Percentiles rank a stretch among this genome's conserved stretches.
These are phyloP conservation scores for Spodoptera exigua DNA, from an alignment of 2,888 invertebrate genomes.

Conservation along the genomic window DNA sequence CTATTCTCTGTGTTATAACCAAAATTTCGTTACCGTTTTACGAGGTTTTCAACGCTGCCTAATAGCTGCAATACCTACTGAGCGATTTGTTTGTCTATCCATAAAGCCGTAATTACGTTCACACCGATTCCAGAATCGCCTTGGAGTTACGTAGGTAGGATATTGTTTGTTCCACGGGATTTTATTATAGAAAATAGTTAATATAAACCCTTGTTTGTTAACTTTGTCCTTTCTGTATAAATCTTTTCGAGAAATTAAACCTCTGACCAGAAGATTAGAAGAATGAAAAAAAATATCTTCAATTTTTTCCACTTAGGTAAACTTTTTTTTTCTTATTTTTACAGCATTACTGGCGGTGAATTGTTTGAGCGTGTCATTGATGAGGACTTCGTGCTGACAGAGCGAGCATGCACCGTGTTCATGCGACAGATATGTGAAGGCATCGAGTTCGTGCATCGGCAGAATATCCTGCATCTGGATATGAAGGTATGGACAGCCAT, in stretches of 20 bases:
- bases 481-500: slow-evolving; percentile 93
- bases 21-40: slow-evolving; percentile 35
- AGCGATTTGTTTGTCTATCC: slow-evolving; percentile 14
- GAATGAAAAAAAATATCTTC: no score
- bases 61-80: slow-evolving; percentile 13
- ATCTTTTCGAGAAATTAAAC: no score
- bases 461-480: slow-evolving; percentile 98
- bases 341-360: slow-evolving; percentile 99
- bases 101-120: slow-evolving; percentile 18
- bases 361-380: slow-evolving; percentile 99
- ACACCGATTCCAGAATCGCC: slow-evolving; percentile 7
- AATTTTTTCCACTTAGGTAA: no score
- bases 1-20: slow-evolving; percentile 11
- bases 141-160: background rate
- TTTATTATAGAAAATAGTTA: background rate
- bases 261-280: no score
- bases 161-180: background rate
- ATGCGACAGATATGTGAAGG: slow-evolving; percentile 99
- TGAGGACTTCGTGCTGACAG: slow-evolving; percentile 99
- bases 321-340: slow-evolving; percentile 61
- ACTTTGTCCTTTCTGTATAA: no score
- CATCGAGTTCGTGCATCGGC: slow-evolving; percentile 98
- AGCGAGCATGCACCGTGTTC: slow-evolving; percentile 98
- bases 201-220: no score
- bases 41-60: slow-evolving; percentile 25